A percentile compares a stretch with the other conserved stretches of the same genome.
phyloP scores from a whole-genome alignment of 1,140 invertebrate genomes.

The Tribolium madens region DNA sequence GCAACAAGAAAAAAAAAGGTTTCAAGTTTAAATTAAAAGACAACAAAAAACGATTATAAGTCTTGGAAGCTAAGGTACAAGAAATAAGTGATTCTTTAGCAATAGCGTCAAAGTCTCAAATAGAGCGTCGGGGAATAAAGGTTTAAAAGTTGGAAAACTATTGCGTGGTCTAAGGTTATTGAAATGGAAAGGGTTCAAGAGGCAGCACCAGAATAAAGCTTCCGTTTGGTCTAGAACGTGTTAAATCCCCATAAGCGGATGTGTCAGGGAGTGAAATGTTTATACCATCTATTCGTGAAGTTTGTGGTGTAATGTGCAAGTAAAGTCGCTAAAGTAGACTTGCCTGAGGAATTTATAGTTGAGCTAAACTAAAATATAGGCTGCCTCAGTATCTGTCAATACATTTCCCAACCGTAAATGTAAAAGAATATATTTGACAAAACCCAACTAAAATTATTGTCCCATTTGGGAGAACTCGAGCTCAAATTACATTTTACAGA shows the following conservation, averaged over 20 bases:
- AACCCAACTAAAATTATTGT: no score
- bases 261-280: slow-evolving; percentile 7
- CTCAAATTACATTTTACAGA: no score
- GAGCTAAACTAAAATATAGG: not conserved
- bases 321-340: not conserved
- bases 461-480: no score
- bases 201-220: not conserved
- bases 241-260: slow-evolving; percentile 5
- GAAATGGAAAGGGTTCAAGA: not conserved
- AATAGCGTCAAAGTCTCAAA: not conserved
- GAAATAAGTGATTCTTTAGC: no score
- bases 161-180: not conserved
- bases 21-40: not conserved
- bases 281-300: not conserved
- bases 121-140: not conserved
- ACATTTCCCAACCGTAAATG: not conserved
- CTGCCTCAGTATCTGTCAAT: not conserved
- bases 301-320: slow-evolving; percentile 11
- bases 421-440: no score
- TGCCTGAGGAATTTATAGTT: not conserved
- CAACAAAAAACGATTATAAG: not conserved
- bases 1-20: not conserved
- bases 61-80: not conserved
- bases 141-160: not conserved
- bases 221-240: not conserved